phyloP scores from a whole-genome alignment of 1,140 invertebrate genomes.

The Drosophila rhopaloa region DNA sequence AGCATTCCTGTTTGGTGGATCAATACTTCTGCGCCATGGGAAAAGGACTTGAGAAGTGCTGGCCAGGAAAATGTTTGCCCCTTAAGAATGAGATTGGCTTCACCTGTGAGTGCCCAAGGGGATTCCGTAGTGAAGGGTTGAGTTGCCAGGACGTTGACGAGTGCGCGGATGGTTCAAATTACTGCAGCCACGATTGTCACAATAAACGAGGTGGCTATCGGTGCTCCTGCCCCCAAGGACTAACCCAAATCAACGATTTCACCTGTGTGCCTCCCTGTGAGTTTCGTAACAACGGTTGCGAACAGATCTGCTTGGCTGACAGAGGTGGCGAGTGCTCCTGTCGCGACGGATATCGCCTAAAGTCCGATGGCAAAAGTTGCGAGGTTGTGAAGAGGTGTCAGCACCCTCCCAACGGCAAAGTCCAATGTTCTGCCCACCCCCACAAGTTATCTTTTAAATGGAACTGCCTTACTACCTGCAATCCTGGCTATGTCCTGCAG shows the following conservation, averaged over 20 bases:
- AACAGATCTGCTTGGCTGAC: constrained; percentile 84
- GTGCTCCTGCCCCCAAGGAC: constrained; percentile 90
- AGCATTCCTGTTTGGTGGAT: constrained; percentile 86
- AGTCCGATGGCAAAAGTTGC: constrained; percentile 76
- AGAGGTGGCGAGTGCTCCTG: constrained; percentile 85
- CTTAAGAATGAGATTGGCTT: constrained; percentile 86
- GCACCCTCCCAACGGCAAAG: constrained; percentile 79
- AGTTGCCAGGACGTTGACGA: constrained; percentile 89
- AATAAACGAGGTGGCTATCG: constrained; percentile 93
- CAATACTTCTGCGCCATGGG: constrained; percentile 85
- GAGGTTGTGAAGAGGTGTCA: constrained; percentile 92
- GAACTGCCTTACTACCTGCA: constrained; percentile 87
- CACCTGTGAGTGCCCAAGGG: constrained; percentile 85
- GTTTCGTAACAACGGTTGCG: constrained; percentile 85
- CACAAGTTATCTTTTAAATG: constrained; percentile 85
- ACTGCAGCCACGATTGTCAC: constrained; percentile 91
- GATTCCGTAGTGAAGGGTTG: constrained; percentile 75
- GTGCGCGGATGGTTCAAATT: constrained; percentile 90
- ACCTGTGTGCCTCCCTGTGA: constrained; percentile 87
- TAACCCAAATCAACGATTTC: constrained; percentile 82
- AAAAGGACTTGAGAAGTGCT: constrained; percentile 62
- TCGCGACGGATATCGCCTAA: constrained; percentile 85
- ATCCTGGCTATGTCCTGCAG: constrained; percentile 85
- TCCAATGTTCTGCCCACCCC: constrained; percentile 80
- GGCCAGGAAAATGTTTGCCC: constrained; percentile 85